A percentile compares a stretch with the other conserved stretches of the same genome.
phyloP scores from a whole-genome alignment of 2,888 invertebrate genomes.

The Chloromyia formosa region DNA sequence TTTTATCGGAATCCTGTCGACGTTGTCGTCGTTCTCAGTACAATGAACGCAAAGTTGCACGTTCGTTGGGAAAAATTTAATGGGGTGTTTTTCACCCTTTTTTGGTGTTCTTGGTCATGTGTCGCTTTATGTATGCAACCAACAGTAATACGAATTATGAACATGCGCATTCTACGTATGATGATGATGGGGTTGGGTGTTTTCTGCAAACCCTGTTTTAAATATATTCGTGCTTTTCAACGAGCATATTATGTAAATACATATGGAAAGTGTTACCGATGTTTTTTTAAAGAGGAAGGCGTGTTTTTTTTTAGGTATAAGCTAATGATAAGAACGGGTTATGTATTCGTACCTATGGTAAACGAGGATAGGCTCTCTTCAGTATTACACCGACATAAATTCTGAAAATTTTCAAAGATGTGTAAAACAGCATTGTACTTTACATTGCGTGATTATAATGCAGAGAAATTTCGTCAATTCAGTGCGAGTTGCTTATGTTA shows the following conservation, averaged over 20 bases:
- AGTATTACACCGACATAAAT: too few species aligned
- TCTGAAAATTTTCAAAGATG: too few species aligned
- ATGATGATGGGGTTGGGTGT: constrained; percentile 9
- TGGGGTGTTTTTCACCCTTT: constrained; percentile 40
- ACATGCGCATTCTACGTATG: constrained; percentile 47
- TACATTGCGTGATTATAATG: too few species aligned
- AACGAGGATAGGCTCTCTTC: too few species aligned
- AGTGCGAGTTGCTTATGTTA: too few species aligned
- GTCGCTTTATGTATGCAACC: constrained; percentile 34
- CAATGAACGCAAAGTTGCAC: not conserved
- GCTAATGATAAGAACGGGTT: too few species aligned
- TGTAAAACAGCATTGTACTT: too few species aligned
- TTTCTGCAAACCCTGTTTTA: not conserved
- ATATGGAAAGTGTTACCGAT: not conserved
- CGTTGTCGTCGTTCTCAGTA: not conserved
- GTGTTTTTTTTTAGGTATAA: too few species aligned
- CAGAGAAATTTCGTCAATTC: too few species aligned
- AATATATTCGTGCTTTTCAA: constrained; percentile 15
- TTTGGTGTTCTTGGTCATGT: not conserved
- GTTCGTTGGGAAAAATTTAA: constrained; percentile 22
- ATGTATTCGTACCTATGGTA: too few species aligned
- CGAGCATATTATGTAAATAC: constrained; percentile 34
- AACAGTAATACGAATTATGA: constrained; percentile 48
- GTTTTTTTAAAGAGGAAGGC: too few species aligned
- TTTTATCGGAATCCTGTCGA: not conserved